Evolutionary conservation across 1,140 invertebrate species (phyloP).

Genomic region (Dendrolimus punctatus): DNA sequence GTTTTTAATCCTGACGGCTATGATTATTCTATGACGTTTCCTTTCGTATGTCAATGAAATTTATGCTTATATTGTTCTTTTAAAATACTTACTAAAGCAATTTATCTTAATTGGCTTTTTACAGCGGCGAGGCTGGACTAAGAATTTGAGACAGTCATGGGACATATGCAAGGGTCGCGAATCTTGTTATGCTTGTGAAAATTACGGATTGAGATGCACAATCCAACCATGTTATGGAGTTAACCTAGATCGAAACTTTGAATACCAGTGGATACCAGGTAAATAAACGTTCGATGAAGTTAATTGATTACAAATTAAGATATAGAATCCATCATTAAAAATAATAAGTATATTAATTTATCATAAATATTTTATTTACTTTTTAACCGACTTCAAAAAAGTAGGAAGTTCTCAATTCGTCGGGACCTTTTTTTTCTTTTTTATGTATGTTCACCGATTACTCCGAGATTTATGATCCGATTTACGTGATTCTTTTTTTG

Average conservation of each 20-base stretch:
- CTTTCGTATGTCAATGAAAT: constrained; percentile 31
- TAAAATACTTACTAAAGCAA: not conserved
- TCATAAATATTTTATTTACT: too few relatives aligned
- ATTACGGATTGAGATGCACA: constrained; percentile 40
- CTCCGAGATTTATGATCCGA: too few relatives aligned
- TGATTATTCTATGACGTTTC: constrained; percentile 73
- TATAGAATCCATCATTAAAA: too few relatives aligned
- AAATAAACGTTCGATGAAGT: not conserved
- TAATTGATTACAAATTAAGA: too few relatives aligned
- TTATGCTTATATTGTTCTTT: not conserved
- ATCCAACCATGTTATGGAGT: constrained; percentile 54
- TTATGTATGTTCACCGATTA: too few relatives aligned
- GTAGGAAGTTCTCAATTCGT: too few relatives aligned
- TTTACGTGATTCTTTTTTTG: too few relatives aligned
- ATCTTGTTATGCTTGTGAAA: constrained; percentile 36
- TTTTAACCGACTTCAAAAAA: too few relatives aligned
- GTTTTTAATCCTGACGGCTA: constrained; percentile 84
- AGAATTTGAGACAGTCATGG: constrained; percentile 57
- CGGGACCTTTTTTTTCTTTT: too few relatives aligned
- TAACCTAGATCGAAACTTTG: constrained; percentile 60
- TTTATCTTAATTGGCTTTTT: constrained; percentile 2
- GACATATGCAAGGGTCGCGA: constrained; percentile 36
- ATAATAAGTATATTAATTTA: too few relatives aligned
- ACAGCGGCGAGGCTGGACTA: constrained; percentile 51
- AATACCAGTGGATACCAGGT: constrained; percentile 62